Conservation (phyloP, 1,140 invertebrate genomes). For the Hylyphantes graminicola region DNA sequence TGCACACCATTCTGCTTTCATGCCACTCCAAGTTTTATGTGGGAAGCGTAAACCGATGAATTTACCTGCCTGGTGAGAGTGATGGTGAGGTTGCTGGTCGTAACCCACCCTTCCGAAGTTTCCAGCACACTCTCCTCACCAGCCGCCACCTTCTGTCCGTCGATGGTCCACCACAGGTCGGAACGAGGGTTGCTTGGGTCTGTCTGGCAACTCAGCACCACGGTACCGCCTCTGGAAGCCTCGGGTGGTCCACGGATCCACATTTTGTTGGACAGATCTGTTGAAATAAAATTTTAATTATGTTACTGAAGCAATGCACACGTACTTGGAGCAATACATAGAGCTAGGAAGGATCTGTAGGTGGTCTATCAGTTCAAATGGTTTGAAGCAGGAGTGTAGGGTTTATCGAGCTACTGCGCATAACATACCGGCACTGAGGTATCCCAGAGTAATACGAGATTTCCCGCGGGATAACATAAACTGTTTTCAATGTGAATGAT, state of each 20-base stretch:
- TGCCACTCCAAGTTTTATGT: conserved; percentile 14
- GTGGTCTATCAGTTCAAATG: too few relatives aligned
- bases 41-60: conserved; percentile 68
- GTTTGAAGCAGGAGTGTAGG: too few relatives aligned
- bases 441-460: too few relatives aligned
- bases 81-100: conserved; percentile 86
- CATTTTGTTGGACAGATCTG: conserved; percentile 88
- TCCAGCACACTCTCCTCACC: conserved; percentile 28
- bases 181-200: conserved; percentile 90
- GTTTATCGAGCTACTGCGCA: too few relatives aligned
- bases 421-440: too few relatives aligned
- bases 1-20: too few relatives aligned
- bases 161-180: conserved; percentile 89
- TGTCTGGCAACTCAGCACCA: conserved; percentile 85
- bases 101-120: conserved; percentile 83
- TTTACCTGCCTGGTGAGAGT: conserved; percentile 67
- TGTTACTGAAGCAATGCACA: too few relatives aligned
- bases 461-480: too few relatives aligned
- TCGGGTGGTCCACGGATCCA: conserved; percentile 86
- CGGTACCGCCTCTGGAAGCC: conserved; percentile 83
- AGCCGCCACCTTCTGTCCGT: conserved; percentile 70
- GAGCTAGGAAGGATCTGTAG: too few relatives aligned
- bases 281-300: conserved; percentile 65
- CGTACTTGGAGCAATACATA: too few relatives aligned
- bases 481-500: too few relatives aligned